Conservation (phyloP, 2,888 invertebrate genomes). For the Agrotis segetum region DNA sequence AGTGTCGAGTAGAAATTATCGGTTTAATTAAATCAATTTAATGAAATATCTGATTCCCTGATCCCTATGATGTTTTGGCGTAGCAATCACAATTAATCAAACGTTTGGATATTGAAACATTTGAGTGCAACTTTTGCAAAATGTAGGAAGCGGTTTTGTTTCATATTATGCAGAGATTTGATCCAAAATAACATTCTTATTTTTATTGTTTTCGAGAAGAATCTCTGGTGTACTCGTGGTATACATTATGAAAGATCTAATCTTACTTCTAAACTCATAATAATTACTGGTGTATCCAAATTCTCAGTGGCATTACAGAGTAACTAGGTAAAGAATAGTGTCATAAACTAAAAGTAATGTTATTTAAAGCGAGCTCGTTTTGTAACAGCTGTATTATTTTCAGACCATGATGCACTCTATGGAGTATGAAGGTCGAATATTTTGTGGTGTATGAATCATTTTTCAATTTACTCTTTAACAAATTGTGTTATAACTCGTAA, state of each 20-base stretch:
- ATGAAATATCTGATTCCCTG: slow-evolving; percentile 36
- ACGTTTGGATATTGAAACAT: slow-evolving; percentile 10
- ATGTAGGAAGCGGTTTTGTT: background rate
- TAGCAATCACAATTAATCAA: slow-evolving; percentile 13
- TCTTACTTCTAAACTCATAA: background rate
- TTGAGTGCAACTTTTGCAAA: background rate
- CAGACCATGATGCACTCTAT: slow-evolving; percentile 80
- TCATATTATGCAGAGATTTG: too few species aligned
- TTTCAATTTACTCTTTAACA: slow-evolving; percentile 65
- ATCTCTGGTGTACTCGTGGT: too few species aligned
- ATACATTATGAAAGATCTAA: too few species aligned
- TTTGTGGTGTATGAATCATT: slow-evolving; percentile 74
- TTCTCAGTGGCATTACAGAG: slow-evolving; percentile 10
- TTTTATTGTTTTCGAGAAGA: too few species aligned
- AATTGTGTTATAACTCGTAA: slow-evolving; percentile 45
- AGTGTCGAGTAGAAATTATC: slow-evolving; percentile 47
- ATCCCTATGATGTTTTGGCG: slow-evolving; percentile 32
- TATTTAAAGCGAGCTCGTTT: slow-evolving; percentile 75
- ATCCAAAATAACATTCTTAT: too few species aligned
- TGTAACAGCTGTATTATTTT: slow-evolving; percentile 79
- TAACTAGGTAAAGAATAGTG: slow-evolving; percentile 72
- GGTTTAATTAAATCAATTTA: slow-evolving; percentile 41
- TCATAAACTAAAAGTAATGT: slow-evolving; percentile 76
- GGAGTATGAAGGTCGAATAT: slow-evolving; percentile 73
- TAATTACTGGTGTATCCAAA: background rate